Evolutionary conservation across 2,797 vertebrate species (phyloP), one percentile per base, ranked within the genome.

Genomic region (Schizopygopsis pylzovi): DNA sequence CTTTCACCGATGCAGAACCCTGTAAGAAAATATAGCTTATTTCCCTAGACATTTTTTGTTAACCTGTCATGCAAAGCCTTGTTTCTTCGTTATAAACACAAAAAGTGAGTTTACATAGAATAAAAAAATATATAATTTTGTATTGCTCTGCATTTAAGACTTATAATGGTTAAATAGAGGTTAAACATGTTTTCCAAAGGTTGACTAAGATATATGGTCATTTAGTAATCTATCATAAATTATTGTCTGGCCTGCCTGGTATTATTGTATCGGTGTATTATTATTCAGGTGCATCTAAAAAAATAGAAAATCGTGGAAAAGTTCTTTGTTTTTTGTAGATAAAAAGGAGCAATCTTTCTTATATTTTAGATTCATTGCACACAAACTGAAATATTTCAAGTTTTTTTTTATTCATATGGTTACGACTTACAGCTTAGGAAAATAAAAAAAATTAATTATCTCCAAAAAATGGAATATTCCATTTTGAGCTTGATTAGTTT

Each of bases 1-100:
- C 98, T 95, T 98, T 99, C 79, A 95, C 94, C 75, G 91, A 90
- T 89, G 96, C 88, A 81, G 96, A 96, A 68, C 97, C 98, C 98
- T 99, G 90, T 80, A 91, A 91, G 13, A 15, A 76, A 92, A 89
- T 3, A 94, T 15, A 2, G 56, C 39, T 25, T 39, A 79, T 61
- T 43, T 41, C 22, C 22, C 2, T 25, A 8, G 18, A 49, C 45
- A 16, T 13, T 68, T 67, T 49, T 81, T 81, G 45, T 49, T 6
- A 80, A 37, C 4, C 15, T 79, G 13, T 63, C 15, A 45, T 11
- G 39, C 20, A 63, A 22, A 63, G 28, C 1, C 1, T 12, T 33
- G 41, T 67, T 67, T 81, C 5, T 49, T 8, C 33, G 4, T 67
- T 13, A 67, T 28, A 37, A 3, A 52, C 37, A 37, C 39, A n/a